Percentiles rank a stretch among this genome's conserved stretches.
These are phyloP conservation scores for Nemapogon koenigi DNA, from an alignment of 2,888 invertebrate genomes.

Conservation along the genomic window DNA sequence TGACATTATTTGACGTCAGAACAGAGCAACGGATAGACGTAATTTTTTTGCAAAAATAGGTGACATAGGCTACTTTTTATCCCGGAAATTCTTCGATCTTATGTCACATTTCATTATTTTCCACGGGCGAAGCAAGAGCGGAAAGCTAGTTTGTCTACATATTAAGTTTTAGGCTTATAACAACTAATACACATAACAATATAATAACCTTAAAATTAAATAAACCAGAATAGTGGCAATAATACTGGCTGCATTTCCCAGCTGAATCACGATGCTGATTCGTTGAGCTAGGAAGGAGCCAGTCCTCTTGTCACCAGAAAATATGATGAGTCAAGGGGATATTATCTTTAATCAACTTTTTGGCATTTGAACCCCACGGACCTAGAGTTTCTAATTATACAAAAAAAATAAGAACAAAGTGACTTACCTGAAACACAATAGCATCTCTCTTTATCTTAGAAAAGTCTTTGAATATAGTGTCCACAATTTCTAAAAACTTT, in stretches of 20 bases:
- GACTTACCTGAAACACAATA: conserved; percentile 86
- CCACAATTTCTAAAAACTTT: conserved; percentile 86
- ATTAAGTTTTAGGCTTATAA: too few relatives aligned
- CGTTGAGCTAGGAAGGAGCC: too few relatives aligned
- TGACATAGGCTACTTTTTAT: too few relatives aligned
- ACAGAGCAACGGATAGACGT: too few relatives aligned
- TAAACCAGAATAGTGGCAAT: neutral
- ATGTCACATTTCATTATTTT: too few relatives aligned
- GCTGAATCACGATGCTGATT: too few relatives aligned
- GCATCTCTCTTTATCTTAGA: conserved; percentile 85
- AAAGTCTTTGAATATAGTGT: conserved; percentile 88
- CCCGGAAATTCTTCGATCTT: too few relatives aligned
- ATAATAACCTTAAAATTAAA: too few relatives aligned
- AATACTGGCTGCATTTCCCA: too few relatives aligned
- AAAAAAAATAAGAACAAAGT: neutral
- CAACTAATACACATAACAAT: neutral
- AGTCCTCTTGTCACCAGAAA: neutral
- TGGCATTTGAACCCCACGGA: neutral
- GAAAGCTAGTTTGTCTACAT: neutral
- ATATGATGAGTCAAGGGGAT: neutral
- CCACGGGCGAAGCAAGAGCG: neutral
- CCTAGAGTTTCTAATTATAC: neutral
- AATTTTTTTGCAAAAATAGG: too few relatives aligned
- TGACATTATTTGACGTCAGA: too few relatives aligned
- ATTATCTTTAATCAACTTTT: neutral